Conservation (phyloP, 2,888 invertebrate genomes). For the Ctena decussata region DNA sequence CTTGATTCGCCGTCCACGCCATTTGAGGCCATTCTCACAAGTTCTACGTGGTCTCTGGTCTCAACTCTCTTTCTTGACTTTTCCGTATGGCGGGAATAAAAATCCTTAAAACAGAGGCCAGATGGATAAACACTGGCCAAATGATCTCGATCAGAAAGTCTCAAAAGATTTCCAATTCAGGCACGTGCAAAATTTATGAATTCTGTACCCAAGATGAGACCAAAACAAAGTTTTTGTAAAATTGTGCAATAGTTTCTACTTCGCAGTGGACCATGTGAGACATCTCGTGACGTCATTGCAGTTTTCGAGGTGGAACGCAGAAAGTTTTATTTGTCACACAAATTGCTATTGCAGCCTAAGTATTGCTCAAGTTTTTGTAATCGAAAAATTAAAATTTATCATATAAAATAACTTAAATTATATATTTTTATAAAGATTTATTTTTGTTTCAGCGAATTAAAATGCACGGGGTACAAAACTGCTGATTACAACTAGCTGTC, state of each 20-base stretch:
- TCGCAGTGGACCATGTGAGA: conserved; percentile 74
- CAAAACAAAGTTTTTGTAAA: neutral
- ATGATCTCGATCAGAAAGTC: neutral
- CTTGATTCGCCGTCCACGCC: conserved; percentile 81
- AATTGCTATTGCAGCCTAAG: too few species aligned
- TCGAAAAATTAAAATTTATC: too few species aligned
- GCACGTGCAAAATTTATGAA: neutral
- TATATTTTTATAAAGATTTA: too few species aligned
- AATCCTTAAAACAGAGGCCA: neutral
- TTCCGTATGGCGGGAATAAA: conserved; percentile 74
- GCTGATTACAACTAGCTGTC: too few species aligned
- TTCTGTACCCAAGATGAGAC: neutral
- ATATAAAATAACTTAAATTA: too few species aligned
- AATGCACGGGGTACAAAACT: too few species aligned
- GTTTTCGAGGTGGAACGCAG: too few species aligned
- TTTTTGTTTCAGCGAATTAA: too few species aligned
- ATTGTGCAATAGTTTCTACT: conserved; percentile 68
- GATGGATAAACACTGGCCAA: neutral
- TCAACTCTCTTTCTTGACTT: neutral
- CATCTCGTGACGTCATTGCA: conserved; percentile 72
- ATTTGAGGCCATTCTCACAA: conserved; percentile 77
- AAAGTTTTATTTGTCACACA: too few species aligned
- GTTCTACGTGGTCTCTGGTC: neutral
- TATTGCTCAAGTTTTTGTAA: too few species aligned
- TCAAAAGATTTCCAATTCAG: neutral